These are phyloP conservation scores for Cistogaster globosa DNA, from an alignment of 2,888 invertebrate genomes.

Conservation along the genomic window DNA sequence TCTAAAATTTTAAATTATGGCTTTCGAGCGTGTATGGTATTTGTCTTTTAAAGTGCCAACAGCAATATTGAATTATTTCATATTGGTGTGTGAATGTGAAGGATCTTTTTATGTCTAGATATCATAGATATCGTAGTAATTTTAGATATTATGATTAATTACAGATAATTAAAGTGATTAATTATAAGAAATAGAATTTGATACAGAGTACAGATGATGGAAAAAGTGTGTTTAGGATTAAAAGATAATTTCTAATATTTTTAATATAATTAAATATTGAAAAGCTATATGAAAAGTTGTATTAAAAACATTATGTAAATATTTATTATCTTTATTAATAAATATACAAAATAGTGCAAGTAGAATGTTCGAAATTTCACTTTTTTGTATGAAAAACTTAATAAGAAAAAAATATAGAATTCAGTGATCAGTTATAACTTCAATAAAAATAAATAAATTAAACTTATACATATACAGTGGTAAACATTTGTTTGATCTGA, in stretches of 20 bases:
- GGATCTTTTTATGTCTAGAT: neutral
- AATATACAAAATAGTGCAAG: too few species aligned
- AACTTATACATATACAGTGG: too few species aligned
- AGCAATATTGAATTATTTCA: constrained; percentile 44
- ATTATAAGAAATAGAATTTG: constrained; percentile 66
- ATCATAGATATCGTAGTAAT: constrained; percentile 7
- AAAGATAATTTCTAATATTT: neutral
- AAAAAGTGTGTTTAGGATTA: constrained; percentile 68
- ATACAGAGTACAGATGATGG: constrained; percentile 33
- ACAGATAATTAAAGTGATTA: constrained; percentile 73
- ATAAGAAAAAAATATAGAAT: too few species aligned
- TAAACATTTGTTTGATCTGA: too few species aligned
- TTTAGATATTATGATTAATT: constrained; percentile 72
- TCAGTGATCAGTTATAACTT: too few species aligned
- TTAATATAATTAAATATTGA: too few species aligned
- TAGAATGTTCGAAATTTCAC: too few species aligned
- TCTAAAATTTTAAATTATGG: constrained; percentile 68
- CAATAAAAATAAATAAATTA: too few species aligned
- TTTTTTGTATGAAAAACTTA: too few species aligned
- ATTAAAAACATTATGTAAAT: too few species aligned
- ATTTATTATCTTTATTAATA: too few species aligned
- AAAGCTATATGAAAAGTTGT: too few species aligned
- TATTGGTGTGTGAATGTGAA: neutral
- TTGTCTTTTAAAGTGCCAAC: constrained; percentile 71
- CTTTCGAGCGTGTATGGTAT: constrained; percentile 68